These are phyloP conservation scores for Plebejus argus DNA, from an alignment of 2,888 invertebrate species.

Conservation along the genomic window DNA sequence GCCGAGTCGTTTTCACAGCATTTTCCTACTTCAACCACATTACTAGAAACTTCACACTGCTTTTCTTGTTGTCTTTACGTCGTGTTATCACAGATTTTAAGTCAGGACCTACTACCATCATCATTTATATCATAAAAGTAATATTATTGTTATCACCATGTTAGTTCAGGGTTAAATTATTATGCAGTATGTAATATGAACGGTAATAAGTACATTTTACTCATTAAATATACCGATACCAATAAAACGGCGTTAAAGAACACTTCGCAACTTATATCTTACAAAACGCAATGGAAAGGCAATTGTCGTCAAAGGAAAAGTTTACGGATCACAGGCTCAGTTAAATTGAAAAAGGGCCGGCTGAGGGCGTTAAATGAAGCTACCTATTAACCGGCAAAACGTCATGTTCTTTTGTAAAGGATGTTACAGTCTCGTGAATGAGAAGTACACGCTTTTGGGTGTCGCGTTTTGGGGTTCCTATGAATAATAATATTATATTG, in stretches of 20 bases:
- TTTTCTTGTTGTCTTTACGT: neutral
- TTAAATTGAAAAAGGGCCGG: slow-evolving; percentile 27
- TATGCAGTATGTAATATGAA: too few species aligned
- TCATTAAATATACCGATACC: too few species aligned
- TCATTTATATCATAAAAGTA: too few species aligned
- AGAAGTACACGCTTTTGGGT: neutral
- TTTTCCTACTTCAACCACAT: slow-evolving; percentile 4
- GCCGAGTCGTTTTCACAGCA: slow-evolving; percentile 63
- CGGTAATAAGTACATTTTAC: too few species aligned
- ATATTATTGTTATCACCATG: too few species aligned
- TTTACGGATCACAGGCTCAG: slow-evolving; percentile 15
- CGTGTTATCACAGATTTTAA: too few species aligned
- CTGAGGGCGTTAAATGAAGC: slow-evolving; percentile 2
- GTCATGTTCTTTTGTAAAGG: neutral
- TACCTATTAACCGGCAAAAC: slow-evolving; percentile 16
- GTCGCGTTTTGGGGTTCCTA: neutral
- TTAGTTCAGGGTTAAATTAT: too few species aligned
- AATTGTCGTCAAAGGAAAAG: slow-evolving; percentile 22
- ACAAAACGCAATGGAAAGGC: neutral
- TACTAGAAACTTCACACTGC: neutral
- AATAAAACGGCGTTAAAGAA: too few species aligned
- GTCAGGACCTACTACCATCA: too few species aligned
- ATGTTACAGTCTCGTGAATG: neutral
- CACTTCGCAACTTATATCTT: neutral
- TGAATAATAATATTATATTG: neutral